These are phyloP conservation scores for Aramus guarauna DNA, from an alignment of 2,113 vertebrate species.

Conservation along the genomic window DNA sequence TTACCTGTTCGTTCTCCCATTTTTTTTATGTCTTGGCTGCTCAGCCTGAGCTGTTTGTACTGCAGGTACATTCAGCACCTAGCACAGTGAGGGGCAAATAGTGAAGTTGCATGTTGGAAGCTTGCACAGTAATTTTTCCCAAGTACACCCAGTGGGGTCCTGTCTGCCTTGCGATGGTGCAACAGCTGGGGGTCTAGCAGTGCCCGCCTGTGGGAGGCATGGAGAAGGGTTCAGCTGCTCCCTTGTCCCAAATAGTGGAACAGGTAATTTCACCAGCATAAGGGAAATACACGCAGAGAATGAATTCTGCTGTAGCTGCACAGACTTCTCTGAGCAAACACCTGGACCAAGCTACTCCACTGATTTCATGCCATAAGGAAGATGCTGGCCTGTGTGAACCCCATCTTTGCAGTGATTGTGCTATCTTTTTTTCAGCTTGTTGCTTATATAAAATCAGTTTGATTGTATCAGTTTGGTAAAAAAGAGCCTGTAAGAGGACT, in stretches of 20 bases:
- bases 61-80: neutral
- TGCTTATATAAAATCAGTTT: neutral
- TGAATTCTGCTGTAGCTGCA: neutral
- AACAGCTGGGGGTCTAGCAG: neutral
- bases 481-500: neutral
- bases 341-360: neutral
- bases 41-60: neutral
- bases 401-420: neutral
- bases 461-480: neutral
- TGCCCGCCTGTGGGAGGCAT: neutral
- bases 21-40: neutral
- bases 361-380: neutral
- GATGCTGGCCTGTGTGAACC: neutral
- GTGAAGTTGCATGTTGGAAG: neutral
- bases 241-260: neutral
- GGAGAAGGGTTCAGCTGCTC: neutral
- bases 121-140: neutral
- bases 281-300: neutral
- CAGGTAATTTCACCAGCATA: neutral
- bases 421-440: neutral
- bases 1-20: neutral
- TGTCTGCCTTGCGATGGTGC: fast-evolving
- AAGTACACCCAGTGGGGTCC: neutral
- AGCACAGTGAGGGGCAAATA: neutral
- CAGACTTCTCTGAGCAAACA: neutral